phyloP scores from a whole-genome alignment of 1,140 invertebrate genomes.

The Cecropterus lyciades region DNA sequence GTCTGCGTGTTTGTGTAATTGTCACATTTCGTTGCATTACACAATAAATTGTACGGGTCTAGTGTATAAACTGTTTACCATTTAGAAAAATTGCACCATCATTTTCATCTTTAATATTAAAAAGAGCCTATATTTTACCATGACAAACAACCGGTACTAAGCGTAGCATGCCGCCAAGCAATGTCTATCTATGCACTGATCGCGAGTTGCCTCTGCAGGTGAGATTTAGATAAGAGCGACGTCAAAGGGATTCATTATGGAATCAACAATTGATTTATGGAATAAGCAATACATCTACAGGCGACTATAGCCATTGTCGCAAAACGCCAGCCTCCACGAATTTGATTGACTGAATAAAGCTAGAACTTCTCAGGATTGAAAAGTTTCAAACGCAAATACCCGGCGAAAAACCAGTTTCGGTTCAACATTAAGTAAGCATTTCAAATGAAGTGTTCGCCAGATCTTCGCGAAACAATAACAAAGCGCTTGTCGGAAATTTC shows the following conservation, averaged over 20 bases:
- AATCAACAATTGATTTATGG: conserved; percentile 31
- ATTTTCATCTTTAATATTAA: conserved; percentile 12
- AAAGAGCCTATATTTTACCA: conserved; percentile 1
- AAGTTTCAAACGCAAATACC: conserved; percentile 32
- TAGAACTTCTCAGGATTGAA: conserved; percentile 22
- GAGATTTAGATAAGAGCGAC: conserved; percentile 29
- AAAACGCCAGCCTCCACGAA: conserved; percentile 13
- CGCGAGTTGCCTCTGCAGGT: conserved; percentile 16
- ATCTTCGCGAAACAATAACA: conserved; percentile 40
- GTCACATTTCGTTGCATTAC: no score
- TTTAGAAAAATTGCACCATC: background rate
- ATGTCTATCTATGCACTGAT: conserved; percentile 25
- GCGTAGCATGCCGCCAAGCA: conserved; percentile 15
- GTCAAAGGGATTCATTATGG: conserved; percentile 30
- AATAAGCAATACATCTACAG: conserved; percentile 21
- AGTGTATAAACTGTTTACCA: background rate
- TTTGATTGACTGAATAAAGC: conserved; percentile 35
- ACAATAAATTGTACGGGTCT: no score
- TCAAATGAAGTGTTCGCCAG: conserved; percentile 22
- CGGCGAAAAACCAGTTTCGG: conserved; percentile 15
- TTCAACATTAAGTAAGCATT: conserved; percentile 14
- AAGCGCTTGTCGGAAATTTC: conserved; percentile 37
- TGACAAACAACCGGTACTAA: conserved; percentile 26
- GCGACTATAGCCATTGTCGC: conserved; percentile 17
- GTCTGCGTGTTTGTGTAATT: no score